Percentiles rank a stretch among this genome's conserved stretches.
Evolutionary conservation across 1,140 invertebrate species (phyloP).

Genomic region (Papilio polytes): DNA sequence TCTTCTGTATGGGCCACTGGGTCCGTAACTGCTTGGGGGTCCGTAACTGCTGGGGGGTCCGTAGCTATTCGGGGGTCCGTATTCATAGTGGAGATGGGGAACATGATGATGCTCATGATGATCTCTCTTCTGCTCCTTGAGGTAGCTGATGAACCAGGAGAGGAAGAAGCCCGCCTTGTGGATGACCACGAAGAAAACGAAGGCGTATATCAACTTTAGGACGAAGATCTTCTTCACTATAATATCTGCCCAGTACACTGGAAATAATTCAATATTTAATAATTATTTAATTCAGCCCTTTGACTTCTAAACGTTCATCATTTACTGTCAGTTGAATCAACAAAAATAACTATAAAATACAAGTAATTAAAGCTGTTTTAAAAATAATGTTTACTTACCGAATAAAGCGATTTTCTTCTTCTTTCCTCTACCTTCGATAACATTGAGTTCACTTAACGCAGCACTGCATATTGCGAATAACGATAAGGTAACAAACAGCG

Average conservation of each 20-base stretch:
- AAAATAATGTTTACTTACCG: conserved; percentile 6
- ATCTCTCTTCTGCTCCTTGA: conserved; percentile 67
- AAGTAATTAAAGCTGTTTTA: too few relatives aligned
- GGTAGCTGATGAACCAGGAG: conserved; percentile 68
- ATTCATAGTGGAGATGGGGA: conserved; percentile 45
- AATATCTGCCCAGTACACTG: conserved; percentile 73
- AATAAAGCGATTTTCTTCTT: conserved; percentile 36
- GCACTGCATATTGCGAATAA: not conserved
- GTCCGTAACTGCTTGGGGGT: conserved; percentile 22
- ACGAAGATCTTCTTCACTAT: conserved; percentile 69
- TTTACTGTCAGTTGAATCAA: not conserved
- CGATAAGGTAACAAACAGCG: not conserved
- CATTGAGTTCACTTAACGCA: not conserved
- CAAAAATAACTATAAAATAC: too few relatives aligned
- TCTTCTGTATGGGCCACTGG: conserved; percentile 54
- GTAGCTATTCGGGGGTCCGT: conserved; percentile 21
- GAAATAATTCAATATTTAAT: conserved; percentile 24
- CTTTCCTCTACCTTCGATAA: conserved; percentile 31
- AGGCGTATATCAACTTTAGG: conserved; percentile 68
- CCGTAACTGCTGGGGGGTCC: conserved; percentile 42
- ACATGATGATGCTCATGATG: conserved; percentile 50
- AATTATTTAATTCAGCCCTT: not conserved
- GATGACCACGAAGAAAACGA: conserved; percentile 71
- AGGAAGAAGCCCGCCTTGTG: conserved; percentile 78
- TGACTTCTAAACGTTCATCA: not conserved